Evolutionary conservation across 2,888 invertebrate species (phyloP).

Genomic region (Calameuta filiformis): DNA sequence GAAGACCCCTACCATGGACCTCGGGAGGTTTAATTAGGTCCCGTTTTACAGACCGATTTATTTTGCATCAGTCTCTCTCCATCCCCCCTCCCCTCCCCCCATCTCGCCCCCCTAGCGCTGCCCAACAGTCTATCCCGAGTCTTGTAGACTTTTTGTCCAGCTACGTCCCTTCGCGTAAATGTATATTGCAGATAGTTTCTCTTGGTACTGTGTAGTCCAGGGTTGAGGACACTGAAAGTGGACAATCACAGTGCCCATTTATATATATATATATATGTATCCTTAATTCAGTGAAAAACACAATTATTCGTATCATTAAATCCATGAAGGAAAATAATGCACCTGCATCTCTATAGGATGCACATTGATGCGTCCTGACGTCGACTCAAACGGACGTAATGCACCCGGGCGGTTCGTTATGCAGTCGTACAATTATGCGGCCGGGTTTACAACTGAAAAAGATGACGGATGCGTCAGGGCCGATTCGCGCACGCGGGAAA

Average conservation of each 20-base stretch:
- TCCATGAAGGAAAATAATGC: neutral
- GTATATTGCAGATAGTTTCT: neutral
- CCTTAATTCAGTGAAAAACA: neutral
- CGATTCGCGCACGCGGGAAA: constrained; percentile 44
- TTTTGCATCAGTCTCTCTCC: neutral
- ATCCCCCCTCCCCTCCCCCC: too few relatives aligned
- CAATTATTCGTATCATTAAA: neutral
- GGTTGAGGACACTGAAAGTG: neutral
- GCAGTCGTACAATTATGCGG: constrained; percentile 48
- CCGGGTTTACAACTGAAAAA: constrained; percentile 48
- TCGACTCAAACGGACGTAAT: neutral
- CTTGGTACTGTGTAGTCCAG: neutral
- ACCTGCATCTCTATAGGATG: neutral
- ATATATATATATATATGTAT: neutral
- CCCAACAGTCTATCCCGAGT: neutral
- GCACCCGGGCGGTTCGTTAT: constrained; percentile 26
- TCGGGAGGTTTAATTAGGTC: neutral
- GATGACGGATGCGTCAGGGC: constrained; percentile 54
- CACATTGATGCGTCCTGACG: neutral
- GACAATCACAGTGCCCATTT: neutral
- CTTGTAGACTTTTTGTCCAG: neutral
- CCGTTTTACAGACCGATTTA: neutral
- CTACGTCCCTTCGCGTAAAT: neutral
- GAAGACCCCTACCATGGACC: neutral
- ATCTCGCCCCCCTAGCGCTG: neutral